Percentiles rank a stretch among this genome's conserved stretches.
Evolutionary conservation across 2,888 invertebrate species (phyloP).

Genomic region (Scaptomyza cyrtandrae): DNA sequence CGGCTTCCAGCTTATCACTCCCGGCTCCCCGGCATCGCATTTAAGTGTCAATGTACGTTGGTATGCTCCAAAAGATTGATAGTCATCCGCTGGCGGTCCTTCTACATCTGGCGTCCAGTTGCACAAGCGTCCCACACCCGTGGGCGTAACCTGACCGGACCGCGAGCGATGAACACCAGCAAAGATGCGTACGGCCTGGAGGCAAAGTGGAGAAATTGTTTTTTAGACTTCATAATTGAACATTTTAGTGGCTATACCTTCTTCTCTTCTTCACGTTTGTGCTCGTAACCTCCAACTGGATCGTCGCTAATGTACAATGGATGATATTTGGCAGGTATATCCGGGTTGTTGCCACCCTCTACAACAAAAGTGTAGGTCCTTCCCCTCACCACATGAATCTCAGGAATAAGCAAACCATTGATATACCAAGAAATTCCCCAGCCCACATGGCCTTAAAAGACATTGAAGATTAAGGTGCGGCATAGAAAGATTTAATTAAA

Average conservation of each 20-base stretch:
- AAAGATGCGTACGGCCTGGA: constrained; percentile 90
- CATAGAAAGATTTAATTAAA: neutral
- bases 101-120: constrained; percentile 93
- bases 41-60: constrained; percentile 92
- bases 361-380: constrained; percentile 94
- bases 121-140: constrained; percentile 93
- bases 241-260: constrained; percentile 86
- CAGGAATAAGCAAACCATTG: constrained; percentile 95
- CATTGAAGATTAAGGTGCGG: neutral
- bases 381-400: constrained; percentile 94
- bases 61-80: constrained; percentile 94
- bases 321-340: constrained; percentile 93
- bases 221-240: neutral
- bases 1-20: constrained; percentile 94
- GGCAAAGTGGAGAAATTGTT: neutral
- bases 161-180: constrained; percentile 91
- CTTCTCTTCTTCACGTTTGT: constrained; percentile 92
- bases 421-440: constrained; percentile 98
- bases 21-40: constrained; percentile 94
- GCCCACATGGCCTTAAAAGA: constrained; percentile 92
- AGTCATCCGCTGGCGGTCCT: constrained; percentile 91
- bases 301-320: constrained; percentile 97
- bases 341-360: constrained; percentile 93
- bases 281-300: constrained; percentile 94
- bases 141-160: constrained; percentile 89